Evolutionary conservation across 2,888 invertebrate genomes (phyloP).

Genomic region (Platypus cylindrus): DNA sequence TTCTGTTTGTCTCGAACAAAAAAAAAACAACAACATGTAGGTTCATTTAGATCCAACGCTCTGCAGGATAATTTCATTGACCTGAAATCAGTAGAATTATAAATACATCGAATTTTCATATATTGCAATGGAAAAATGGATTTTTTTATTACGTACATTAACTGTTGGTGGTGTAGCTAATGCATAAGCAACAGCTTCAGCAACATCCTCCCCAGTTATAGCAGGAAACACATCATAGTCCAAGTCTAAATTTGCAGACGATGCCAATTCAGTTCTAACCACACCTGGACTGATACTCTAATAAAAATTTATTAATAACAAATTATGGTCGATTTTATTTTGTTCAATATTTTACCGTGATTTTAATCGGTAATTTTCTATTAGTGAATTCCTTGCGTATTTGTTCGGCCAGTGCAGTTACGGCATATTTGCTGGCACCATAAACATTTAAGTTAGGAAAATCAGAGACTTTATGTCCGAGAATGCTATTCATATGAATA

Average conservation of each 20-base stretch:
- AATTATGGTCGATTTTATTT: too few relatives aligned
- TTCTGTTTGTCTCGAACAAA: too few relatives aligned
- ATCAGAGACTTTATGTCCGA: slow-evolving; percentile 20
- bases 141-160: slow-evolving; percentile 18
- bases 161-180: slow-evolving; percentile 23
- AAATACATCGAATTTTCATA: too few relatives aligned
- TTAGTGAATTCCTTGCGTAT: slow-evolving; percentile 13
- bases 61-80: too few relatives aligned
- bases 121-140: too few relatives aligned
- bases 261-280: slow-evolving; percentile 5
- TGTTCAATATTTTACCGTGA: slow-evolving; percentile 12
- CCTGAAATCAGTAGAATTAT: too few relatives aligned
- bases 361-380: slow-evolving; percentile 10
- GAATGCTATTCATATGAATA: slow-evolving; percentile 22
- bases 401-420: slow-evolving; percentile 15
- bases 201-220: slow-evolving; percentile 17
- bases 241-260: not conserved
- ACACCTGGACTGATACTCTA: slow-evolving; percentile 10
- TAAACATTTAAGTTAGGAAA: slow-evolving; percentile 12
- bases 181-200: slow-evolving; percentile 19
- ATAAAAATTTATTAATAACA: too few relatives aligned
- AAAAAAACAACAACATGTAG: too few relatives aligned
- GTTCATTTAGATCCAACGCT: too few relatives aligned
- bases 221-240: not conserved
- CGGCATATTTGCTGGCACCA: slow-evolving; percentile 14